Evolutionary conservation across 2,113 vertebrate species (phyloP).

Genomic region (Corynorhinus townsendii): DNA sequence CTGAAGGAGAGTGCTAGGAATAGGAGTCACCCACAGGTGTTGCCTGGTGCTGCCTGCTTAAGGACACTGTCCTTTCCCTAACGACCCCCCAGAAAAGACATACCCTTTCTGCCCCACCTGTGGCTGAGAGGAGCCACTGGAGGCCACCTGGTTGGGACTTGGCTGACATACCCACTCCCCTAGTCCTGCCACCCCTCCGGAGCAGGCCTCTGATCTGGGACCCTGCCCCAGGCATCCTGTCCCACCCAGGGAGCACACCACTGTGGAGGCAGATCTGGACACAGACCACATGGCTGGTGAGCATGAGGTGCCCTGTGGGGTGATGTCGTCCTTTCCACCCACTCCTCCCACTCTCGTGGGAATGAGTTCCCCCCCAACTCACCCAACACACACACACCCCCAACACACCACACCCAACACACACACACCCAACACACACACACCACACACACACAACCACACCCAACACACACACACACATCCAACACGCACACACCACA

Average conservation of each 20-base stretch:
- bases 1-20: not conserved
- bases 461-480: too few species aligned
- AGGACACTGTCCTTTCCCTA: not conserved
- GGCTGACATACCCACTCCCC: too few species aligned
- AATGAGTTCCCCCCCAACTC: not conserved
- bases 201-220: not conserved
- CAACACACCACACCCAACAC: too few species aligned
- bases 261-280: not conserved
- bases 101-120: not conserved
- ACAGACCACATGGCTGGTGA: accelerated
- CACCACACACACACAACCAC: too few species aligned
- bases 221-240: too few species aligned
- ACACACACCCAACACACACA: too few species aligned
- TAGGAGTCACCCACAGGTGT: not conserved
- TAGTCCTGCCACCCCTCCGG: not conserved
- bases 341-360: not conserved
- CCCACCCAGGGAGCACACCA: accelerated
- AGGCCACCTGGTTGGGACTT: too few species aligned
- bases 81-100: not conserved
- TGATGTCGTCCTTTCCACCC: accelerated
- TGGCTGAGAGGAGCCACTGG: too few species aligned
- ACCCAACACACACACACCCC: too few species aligned
- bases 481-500: too few species aligned
- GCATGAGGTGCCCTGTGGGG: not conserved
- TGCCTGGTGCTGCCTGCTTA: not conserved